Percentiles rank a stretch among this genome's conserved stretches.
Conservation (phyloP, 2,888 invertebrate species). For the Abrostola tripartita region DNA sequence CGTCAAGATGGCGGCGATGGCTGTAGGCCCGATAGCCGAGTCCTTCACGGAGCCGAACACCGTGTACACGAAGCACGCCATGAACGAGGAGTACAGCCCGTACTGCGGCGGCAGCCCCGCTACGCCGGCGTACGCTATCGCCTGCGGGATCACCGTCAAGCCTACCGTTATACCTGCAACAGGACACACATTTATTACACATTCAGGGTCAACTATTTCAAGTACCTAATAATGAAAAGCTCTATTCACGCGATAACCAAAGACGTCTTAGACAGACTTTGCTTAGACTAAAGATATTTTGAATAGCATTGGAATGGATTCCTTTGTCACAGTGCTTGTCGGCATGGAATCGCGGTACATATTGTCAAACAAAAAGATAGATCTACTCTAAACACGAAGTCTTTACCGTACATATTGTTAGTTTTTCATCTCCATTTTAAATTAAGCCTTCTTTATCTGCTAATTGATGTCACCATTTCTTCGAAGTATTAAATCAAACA, state of each 20-base stretch:
- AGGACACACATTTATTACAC: background rate
- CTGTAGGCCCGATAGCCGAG: slow-evolving; percentile 95
- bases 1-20: slow-evolving; percentile 94
- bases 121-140: slow-evolving; percentile 94
- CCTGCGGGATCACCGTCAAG: slow-evolving; percentile 94
- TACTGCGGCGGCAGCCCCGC: slow-evolving; percentile 93
- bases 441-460: background rate
- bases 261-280: too few relatives aligned
- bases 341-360: too few relatives aligned
- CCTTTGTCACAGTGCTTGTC: too few relatives aligned
- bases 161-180: slow-evolving; percentile 90
- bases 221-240: too few relatives aligned
- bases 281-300: too few relatives aligned
- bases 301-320: too few relatives aligned
- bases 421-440: background rate
- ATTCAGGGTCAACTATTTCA: too few relatives aligned
- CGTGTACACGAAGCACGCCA: slow-evolving; percentile 97
- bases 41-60: slow-evolving; percentile 92
- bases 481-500: background rate
- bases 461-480: background rate
- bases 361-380: too few relatives aligned
- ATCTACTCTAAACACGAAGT: too few relatives aligned
- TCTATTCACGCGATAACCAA: too few relatives aligned
- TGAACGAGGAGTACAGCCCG: slow-evolving; percentile 97
- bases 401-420: too few relatives aligned